Conservation (phyloP, 2,888 invertebrate genomes). For the Halocaridina rubra region DNA sequence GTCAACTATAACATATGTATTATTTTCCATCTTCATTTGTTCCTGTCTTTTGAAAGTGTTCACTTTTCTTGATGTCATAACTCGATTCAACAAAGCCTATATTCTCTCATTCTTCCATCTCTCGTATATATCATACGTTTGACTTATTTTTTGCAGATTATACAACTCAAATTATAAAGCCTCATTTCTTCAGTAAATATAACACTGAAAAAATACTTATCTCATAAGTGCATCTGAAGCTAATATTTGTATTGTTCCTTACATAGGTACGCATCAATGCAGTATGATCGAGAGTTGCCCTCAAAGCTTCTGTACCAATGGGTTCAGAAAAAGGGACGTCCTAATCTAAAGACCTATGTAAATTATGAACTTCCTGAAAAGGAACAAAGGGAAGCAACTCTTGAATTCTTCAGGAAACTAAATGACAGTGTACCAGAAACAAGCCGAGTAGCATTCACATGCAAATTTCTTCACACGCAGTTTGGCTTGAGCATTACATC, state of each 20-base stretch:
- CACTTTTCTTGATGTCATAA: too few relatives aligned
- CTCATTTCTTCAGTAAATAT: too few relatives aligned
- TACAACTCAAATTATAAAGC: too few relatives aligned
- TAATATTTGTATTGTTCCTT: background rate
- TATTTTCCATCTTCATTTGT: too few relatives aligned
- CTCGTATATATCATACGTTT: too few relatives aligned
- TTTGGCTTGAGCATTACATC: slow-evolving; percentile 31
- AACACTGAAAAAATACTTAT: too few relatives aligned
- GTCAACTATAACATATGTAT: too few relatives aligned
- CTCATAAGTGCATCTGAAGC: background rate
- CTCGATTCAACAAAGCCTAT: too few relatives aligned
- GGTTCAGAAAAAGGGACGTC: slow-evolving; percentile 58
- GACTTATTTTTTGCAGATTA: too few relatives aligned
- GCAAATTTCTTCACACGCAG: slow-evolving; percentile 55
- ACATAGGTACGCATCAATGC: slow-evolving; percentile 47
- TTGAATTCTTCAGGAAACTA: slow-evolving; percentile 4
- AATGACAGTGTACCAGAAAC: slow-evolving; percentile 22
- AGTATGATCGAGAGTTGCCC: slow-evolving; percentile 48
- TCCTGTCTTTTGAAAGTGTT: too few relatives aligned
- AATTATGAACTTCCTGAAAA: slow-evolving; percentile 39
- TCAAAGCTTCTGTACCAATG: slow-evolving; percentile 60
- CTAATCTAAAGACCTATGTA: slow-evolving; percentile 1
- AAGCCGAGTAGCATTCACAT: slow-evolving; percentile 41
- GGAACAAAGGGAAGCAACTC: slow-evolving; percentile 5
- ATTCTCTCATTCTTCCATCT: too few relatives aligned